These are phyloP conservation scores for Aix galericulata DNA, from an alignment of 2,113 vertebrate species.

Conservation along the genomic window DNA sequence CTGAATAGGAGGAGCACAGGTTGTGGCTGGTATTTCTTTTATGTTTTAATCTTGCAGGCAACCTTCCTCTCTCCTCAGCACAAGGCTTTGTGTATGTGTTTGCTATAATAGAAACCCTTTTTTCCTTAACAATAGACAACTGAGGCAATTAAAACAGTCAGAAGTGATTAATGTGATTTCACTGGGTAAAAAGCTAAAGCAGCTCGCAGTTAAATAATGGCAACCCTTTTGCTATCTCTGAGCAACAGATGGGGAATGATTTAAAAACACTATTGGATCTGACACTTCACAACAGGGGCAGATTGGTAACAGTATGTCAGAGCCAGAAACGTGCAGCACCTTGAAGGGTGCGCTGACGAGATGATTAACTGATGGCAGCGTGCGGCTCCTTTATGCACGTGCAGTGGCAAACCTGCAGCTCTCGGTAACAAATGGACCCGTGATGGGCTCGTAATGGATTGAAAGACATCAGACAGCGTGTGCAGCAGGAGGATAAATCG, in stretches of 20 bases:
- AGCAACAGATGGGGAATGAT: slow-evolving; percentile 48
- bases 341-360: not conserved
- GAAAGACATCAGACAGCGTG: not conserved
- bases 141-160: slow-evolving; percentile 36
- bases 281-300: not conserved
- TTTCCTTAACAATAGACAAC: slow-evolving; percentile 34
- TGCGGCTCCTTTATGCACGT: not conserved
- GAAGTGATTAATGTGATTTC: slow-evolving; percentile 56
- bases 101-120: slow-evolving; percentile 17
- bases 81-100: slow-evolving; percentile 3
- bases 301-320: slow-evolving; percentile 4
- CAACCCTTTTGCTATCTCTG: slow-evolving; percentile 41
- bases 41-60: not conserved
- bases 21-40: not conserved
- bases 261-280: slow-evolving; percentile 31
- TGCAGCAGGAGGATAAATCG: not conserved
- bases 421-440: fast-evolving
- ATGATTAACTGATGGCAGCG: not conserved
- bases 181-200: slow-evolving; percentile 53
- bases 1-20: not conserved
- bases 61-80: not conserved
- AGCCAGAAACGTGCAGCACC: slow-evolving; percentile 4
- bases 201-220: slow-evolving; percentile 38
- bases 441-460: not conserved
- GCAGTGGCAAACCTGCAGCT: not conserved